Conservation (phyloP, 2,888 invertebrate genomes). For the Abrostola tripartita region DNA sequence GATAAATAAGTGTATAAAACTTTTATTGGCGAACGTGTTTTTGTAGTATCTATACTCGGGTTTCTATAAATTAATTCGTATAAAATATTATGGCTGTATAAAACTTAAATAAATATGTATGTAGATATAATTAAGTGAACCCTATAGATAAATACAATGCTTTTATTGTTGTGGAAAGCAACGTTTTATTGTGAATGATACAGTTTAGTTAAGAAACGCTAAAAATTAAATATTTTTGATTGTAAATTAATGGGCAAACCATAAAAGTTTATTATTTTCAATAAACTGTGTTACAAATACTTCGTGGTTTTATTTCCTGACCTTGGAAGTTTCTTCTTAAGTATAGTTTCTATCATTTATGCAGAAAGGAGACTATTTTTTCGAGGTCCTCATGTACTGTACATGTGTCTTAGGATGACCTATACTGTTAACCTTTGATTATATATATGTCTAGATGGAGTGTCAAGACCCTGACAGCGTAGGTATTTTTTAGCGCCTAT, state of each 20-base stretch:
- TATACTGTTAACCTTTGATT: no score
- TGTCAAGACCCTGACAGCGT: no score
- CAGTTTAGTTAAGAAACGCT: slow-evolving; percentile 50
- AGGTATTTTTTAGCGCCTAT: no score
- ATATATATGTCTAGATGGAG: no score
- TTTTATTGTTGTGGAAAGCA: slow-evolving; percentile 61
- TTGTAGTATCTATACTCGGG: not conserved
- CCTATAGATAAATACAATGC: slow-evolving; percentile 52
- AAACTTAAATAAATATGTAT: slow-evolving; percentile 28
- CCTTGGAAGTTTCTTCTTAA: no score
- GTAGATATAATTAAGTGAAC: slow-evolving; percentile 44
- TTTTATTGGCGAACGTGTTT: slow-evolving; percentile 1
- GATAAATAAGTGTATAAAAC: no score
- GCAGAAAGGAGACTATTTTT: no score
- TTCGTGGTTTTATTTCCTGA: slow-evolving; percentile 42
- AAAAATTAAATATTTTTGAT: slow-evolving; percentile 57
- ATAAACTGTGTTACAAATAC: slow-evolving; percentile 80
- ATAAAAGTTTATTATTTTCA: slow-evolving; percentile 84
- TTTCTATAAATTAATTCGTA: slow-evolving; percentile 12
- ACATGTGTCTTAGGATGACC: no score
- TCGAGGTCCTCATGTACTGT: no score
- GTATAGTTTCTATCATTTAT: no score
- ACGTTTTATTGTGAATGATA: slow-evolving; percentile 54
- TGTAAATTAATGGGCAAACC: slow-evolving; percentile 70
- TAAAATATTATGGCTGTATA: slow-evolving; percentile 41